phyloP scores from a whole-genome alignment of 2,797 vertebrate genomes.

The Craterocephalus amniculus region DNA sequence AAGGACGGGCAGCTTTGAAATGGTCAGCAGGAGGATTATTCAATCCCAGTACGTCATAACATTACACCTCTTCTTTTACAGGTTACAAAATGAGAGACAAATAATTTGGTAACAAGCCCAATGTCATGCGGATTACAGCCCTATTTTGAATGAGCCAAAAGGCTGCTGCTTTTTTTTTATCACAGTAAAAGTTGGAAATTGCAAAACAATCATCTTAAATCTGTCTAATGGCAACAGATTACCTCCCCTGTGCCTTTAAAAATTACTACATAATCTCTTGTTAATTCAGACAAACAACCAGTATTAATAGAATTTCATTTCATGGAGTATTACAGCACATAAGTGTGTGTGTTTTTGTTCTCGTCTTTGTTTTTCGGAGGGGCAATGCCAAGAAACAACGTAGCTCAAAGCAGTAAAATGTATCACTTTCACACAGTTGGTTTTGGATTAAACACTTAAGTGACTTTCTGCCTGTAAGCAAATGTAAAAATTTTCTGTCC shows the following conservation, averaged over 20 bases:
- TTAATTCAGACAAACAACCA: neutral
- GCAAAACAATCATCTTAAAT: neutral
- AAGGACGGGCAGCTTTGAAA: too few species aligned
- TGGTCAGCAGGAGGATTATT: too few species aligned
- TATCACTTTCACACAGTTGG: neutral
- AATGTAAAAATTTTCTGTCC: neutral
- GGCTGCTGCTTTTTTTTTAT: neutral
- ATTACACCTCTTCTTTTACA: too few species aligned
- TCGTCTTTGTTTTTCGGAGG: neutral
- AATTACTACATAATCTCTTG: neutral
- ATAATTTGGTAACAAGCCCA: too few species aligned
- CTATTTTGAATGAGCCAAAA: neutral
- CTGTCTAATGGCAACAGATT: neutral
- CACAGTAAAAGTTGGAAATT: neutral
- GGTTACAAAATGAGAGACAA: too few species aligned
- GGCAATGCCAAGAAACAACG: neutral
- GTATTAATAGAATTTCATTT: slow-evolving; percentile 5
- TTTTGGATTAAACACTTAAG: neutral
- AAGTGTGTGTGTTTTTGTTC: neutral
- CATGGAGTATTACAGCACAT: slow-evolving; percentile 6
- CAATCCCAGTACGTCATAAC: too few species aligned
- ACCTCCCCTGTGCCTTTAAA: slow-evolving; percentile 1
- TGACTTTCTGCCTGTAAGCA: neutral
- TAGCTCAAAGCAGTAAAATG: neutral
- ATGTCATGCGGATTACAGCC: neutral